Conservation (phyloP, 2,797 vertebrate genomes). For the Anabas testudineus region DNA sequence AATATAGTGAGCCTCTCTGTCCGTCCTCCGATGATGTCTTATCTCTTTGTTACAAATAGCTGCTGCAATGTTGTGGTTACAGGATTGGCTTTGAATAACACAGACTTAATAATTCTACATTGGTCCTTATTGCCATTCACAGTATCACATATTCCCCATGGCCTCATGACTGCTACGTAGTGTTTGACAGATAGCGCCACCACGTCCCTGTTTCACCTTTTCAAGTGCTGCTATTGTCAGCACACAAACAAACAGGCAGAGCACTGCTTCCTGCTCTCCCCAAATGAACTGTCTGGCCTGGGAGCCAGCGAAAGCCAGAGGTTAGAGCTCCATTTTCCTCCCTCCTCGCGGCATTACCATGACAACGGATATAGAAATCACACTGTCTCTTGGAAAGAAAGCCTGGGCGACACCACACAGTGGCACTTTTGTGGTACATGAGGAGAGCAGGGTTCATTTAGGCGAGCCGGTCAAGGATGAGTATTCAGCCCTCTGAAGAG, state of each 20-base stretch:
- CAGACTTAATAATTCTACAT: slow-evolving; percentile 12
- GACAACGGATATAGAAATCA: slow-evolving; percentile 99
- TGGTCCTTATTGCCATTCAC: slow-evolving; percentile 2
- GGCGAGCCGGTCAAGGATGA: slow-evolving; percentile 92
- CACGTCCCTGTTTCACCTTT: slow-evolving; percentile 66
- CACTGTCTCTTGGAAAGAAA: slow-evolving; percentile 95
- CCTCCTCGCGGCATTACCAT: slow-evolving; percentile 94
- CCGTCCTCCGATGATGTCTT: slow-evolving; percentile 64
- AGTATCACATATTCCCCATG: background rate
- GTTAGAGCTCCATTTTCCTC: slow-evolving; percentile 95
- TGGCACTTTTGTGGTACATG: slow-evolving; percentile 94
- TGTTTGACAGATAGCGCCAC: slow-evolving; percentile 52
- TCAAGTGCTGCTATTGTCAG: slow-evolving; percentile 68
- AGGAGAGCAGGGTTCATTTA: slow-evolving; percentile 93
- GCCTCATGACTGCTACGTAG: slow-evolving; percentile 13
- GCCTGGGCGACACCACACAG: slow-evolving; percentile 96
- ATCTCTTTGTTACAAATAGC: slow-evolving; percentile 30
- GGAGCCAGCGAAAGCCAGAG: slow-evolving; percentile 91
- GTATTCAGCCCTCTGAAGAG: slow-evolving; percentile 92
- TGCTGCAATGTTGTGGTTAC: slow-evolving; percentile 21
- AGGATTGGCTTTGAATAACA: slow-evolving; percentile 22
- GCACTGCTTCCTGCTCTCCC: slow-evolving; percentile 90
- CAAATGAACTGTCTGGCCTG: slow-evolving; percentile 91
- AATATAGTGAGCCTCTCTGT: slow-evolving; percentile 76
- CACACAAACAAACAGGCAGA: slow-evolving; percentile 92